Conservation (phyloP, 2,113 vertebrate species). For the Capricornis sumatraensis region DNA sequence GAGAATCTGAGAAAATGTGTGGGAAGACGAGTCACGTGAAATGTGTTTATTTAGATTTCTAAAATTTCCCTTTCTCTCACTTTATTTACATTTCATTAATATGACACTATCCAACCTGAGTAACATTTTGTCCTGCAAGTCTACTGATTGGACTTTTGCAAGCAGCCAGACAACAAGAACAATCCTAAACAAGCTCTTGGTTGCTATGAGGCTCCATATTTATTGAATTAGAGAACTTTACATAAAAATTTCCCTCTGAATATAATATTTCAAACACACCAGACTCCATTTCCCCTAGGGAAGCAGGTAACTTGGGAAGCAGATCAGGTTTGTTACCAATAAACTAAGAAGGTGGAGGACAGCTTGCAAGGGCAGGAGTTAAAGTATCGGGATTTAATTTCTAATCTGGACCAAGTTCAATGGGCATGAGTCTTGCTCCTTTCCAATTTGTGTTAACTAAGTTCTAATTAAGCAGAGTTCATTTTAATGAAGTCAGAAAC, state of each 20-base stretch:
- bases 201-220: neutral
- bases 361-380: neutral
- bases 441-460: slow-evolving; percentile 39
- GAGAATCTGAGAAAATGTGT: neutral
- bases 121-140: neutral
- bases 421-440: slow-evolving; percentile 19
- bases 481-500: slow-evolving; percentile 45
- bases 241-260: slow-evolving; percentile 28
- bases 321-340: neutral
- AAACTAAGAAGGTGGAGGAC: neutral
- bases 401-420: slow-evolving; percentile 23
- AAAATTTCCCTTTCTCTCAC: slow-evolving; percentile 33
- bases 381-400: neutral
- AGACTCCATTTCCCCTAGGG: neutral
- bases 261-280: neutral
- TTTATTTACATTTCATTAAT: slow-evolving; percentile 50
- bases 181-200: neutral
- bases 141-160: slow-evolving; percentile 16
- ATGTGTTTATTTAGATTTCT: slow-evolving; percentile 56
- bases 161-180: slow-evolving; percentile 18
- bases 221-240: slow-evolving; percentile 8
- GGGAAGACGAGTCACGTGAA: slow-evolving; percentile 27
- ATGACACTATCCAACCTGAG: slow-evolving; percentile 45
- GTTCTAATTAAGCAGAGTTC: slow-evolving; percentile 48
- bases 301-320: neutral